Percentiles rank a stretch among this genome's conserved stretches.
These are phyloP conservation scores for Melinaea marsaeus DNA, from an alignment of 2,888 invertebrate species.

Conservation along the genomic window DNA sequence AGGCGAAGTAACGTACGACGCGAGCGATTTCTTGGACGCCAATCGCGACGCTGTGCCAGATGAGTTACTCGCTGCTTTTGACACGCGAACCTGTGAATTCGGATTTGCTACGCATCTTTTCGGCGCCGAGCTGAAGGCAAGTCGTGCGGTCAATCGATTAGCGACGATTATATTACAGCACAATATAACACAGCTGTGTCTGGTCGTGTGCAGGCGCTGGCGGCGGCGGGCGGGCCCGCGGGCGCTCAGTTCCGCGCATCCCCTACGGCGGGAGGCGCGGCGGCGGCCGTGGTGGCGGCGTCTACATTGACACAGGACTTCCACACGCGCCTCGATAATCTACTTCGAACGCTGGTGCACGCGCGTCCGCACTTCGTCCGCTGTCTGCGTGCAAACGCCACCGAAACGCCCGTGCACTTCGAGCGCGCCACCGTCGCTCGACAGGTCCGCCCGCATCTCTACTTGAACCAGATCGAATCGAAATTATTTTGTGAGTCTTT, in stretches of 20 bases:
- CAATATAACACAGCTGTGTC: not conserved
- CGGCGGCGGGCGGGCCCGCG: constrained; percentile 78
- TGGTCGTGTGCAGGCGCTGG: constrained; percentile 75
- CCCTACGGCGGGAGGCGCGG: constrained; percentile 93
- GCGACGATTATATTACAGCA: not conserved
- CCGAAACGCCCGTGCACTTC: constrained; percentile 88
- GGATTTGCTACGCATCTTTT: constrained; percentile 98
- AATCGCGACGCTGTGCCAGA: constrained; percentile 95
- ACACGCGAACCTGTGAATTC: constrained; percentile 94
- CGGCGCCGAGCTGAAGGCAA: constrained; percentile 89
- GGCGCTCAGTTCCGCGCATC: constrained; percentile 84
- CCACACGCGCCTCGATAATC: constrained; percentile 94
- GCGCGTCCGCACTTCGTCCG: constrained; percentile 96
- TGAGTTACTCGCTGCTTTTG: constrained; percentile 94
- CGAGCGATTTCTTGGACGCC: constrained; percentile 91
- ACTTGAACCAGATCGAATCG: constrained; percentile 58
- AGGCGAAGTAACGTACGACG: constrained; percentile 88
- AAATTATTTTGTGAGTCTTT: constrained; percentile 54
- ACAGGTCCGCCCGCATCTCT: constrained; percentile 72
- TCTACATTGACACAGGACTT: constrained; percentile 96
- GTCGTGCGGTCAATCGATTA: too few species aligned
- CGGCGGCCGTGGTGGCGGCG: constrained; percentile 90
- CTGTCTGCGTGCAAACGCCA: constrained; percentile 92
- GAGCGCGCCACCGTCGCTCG: constrained; percentile 90
- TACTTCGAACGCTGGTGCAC: constrained; percentile 93